These are phyloP conservation scores for Melierax canorus DNA, from an alignment of 2,113 vertebrate genomes.

Conservation along the genomic window DNA sequence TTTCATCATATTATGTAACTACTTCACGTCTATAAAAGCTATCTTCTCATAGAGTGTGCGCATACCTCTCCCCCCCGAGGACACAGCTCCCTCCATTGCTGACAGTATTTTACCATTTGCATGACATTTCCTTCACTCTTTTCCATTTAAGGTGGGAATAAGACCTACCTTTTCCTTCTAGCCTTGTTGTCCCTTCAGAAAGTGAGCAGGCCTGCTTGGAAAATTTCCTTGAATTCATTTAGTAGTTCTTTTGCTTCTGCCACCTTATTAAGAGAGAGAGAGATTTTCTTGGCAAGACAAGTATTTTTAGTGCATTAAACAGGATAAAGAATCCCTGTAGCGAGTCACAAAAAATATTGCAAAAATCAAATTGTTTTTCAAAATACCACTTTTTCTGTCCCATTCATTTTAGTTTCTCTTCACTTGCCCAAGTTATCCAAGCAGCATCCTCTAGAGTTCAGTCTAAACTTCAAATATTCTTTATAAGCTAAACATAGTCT, in stretches of 20 bases:
- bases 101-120: not conserved
- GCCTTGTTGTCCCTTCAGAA: not conserved
- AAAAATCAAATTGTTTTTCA: not conserved
- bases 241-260: not conserved
- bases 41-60: not conserved
- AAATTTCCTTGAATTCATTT: not conserved
- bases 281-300: not conserved
- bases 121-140: not conserved
- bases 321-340: too few relatives aligned
- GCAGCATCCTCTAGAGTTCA: not conserved
- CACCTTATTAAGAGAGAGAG: not conserved
- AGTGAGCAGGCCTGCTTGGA: not conserved
- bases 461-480: not conserved
- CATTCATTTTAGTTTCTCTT: not conserved
- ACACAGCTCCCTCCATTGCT: not conserved
- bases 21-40: not conserved
- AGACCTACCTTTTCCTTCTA: not conserved
- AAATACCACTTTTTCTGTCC: not conserved
- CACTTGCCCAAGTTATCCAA: not conserved
- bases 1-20: constrained; percentile 58
- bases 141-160: not conserved
- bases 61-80: not conserved
- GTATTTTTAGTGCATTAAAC: not conserved
- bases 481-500: not conserved
- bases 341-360: too few relatives aligned